Conservation (phyloP, 2,797 vertebrate genomes). For the Geotrypetes seraphini region DNA sequence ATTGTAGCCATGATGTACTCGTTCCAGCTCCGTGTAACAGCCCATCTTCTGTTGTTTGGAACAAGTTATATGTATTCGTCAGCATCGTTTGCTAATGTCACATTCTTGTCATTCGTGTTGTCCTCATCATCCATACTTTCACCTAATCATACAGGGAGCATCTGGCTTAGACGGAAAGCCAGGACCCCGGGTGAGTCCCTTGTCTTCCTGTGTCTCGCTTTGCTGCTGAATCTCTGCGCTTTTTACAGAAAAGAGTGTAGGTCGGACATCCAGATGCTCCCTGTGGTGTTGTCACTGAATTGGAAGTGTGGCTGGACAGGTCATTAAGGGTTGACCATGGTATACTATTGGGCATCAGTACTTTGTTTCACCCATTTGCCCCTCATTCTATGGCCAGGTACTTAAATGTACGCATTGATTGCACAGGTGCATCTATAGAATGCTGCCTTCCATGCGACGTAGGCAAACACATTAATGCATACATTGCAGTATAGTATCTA, state of each 20-base stretch:
- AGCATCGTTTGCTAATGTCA: conserved; percentile 86
- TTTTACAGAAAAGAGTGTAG: background rate
- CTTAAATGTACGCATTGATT: too few species aligned
- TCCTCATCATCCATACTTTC: conserved; percentile 66
- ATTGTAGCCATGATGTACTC: conserved; percentile 33
- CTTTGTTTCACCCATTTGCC: too few species aligned
- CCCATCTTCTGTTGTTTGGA: conserved; percentile 41
- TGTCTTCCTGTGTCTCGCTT: conserved; percentile 46
- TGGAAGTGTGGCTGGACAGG: background rate
- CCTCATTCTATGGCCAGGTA: too few species aligned
- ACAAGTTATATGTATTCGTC: conserved; percentile 43
- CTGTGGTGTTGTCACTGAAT: fast-evolving
- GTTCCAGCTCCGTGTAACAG: conserved; percentile 32
- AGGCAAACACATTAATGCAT: too few species aligned
- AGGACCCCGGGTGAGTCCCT: conserved; percentile 94
- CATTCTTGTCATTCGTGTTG: conserved; percentile 89
- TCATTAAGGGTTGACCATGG: background rate
- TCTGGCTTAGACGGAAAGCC: conserved; percentile 99
- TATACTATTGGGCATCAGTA: too few species aligned
- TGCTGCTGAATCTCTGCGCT: background rate
- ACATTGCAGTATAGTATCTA: too few species aligned
- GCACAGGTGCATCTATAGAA: too few species aligned
- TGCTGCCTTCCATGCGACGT: too few species aligned
- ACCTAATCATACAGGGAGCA: conserved; percentile 89
- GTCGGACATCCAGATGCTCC: background rate